These are phyloP conservation scores for Drosophila ustulata DNA, from an alignment of 2,888 invertebrate species.

Conservation along the genomic window DNA sequence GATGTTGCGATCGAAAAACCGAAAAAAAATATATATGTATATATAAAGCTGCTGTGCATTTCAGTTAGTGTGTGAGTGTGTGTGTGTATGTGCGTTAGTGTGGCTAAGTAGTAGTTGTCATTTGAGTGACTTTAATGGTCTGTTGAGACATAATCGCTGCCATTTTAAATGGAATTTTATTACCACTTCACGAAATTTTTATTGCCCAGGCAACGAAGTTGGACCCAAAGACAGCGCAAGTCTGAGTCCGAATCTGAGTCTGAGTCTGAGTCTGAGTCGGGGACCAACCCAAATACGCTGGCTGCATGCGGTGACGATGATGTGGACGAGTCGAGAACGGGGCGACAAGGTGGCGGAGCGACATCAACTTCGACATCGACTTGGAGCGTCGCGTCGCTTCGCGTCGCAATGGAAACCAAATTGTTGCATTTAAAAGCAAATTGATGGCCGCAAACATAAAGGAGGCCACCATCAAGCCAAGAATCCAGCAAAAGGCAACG, in stretches of 20 bases:
- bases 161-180: slow-evolving; percentile 85
- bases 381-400: slow-evolving; percentile 31
- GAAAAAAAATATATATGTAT: slow-evolving; percentile 37
- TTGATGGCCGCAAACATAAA: slow-evolving; percentile 82
- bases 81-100: slow-evolving; percentile 53
- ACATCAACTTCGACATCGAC: slow-evolving; percentile 2
- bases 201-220: slow-evolving; percentile 58
- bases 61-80: slow-evolving; percentile 29
- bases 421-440: slow-evolving; percentile 83
- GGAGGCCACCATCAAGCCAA: slow-evolving; percentile 69
- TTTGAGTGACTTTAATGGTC: slow-evolving; percentile 85
- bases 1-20: slow-evolving; percentile 72
- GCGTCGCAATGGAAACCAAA: slow-evolving; percentile 76
- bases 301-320: slow-evolving; percentile 72
- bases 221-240: slow-evolving; percentile 42
- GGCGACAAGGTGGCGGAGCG: slow-evolving; percentile 8
- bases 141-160: slow-evolving; percentile 85
- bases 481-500: slow-evolving; percentile 1
- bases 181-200: slow-evolving; percentile 83
- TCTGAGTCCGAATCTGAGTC: slow-evolving; percentile 19
- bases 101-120: slow-evolving; percentile 84
- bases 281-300: slow-evolving; percentile 55
- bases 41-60: slow-evolving; percentile 38
- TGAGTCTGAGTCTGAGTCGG: slow-evolving; percentile 20
- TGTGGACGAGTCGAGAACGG: slow-evolving; percentile 37